Conservation (phyloP, 2,888 invertebrate genomes). For the Mayetiola destructor region DNA sequence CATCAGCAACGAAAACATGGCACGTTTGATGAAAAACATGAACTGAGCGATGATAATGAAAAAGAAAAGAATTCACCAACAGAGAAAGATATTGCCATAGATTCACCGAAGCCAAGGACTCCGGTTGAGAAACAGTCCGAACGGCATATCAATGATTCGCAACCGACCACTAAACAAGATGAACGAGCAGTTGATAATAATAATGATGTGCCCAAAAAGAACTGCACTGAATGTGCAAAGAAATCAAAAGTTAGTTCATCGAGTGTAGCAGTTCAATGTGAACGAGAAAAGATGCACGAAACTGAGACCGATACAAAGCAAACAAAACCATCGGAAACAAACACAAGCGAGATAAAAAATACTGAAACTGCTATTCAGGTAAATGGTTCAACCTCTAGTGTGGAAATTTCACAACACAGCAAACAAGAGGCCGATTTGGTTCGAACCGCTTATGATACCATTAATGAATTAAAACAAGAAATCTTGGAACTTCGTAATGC, state of each 20-base stretch:
- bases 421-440: background rate
- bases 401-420: too few relatives aligned
- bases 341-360: background rate
- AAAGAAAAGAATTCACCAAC: background rate
- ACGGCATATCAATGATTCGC: too few relatives aligned
- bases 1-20: conserved; percentile 2
- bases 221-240: background rate
- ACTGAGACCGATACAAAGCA: background rate
- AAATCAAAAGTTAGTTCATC: background rate
- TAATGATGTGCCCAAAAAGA: background rate
- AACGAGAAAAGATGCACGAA: background rate
- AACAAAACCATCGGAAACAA: background rate
- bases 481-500: background rate
- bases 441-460: background rate
- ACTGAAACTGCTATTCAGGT: too few relatives aligned
- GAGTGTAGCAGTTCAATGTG: background rate
- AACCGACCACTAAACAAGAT: too few relatives aligned
- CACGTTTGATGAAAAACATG: background rate
- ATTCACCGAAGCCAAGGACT: too few relatives aligned
- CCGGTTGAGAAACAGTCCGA: too few relatives aligned
- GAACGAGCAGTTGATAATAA: too few relatives aligned
- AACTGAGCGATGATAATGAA: background rate
- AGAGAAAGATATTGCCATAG: background rate
- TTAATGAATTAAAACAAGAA: background rate
- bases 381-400: too few relatives aligned